phyloP scores from a whole-genome alignment of 1,140 invertebrate genomes.

The Zaprionus africanus region DNA sequence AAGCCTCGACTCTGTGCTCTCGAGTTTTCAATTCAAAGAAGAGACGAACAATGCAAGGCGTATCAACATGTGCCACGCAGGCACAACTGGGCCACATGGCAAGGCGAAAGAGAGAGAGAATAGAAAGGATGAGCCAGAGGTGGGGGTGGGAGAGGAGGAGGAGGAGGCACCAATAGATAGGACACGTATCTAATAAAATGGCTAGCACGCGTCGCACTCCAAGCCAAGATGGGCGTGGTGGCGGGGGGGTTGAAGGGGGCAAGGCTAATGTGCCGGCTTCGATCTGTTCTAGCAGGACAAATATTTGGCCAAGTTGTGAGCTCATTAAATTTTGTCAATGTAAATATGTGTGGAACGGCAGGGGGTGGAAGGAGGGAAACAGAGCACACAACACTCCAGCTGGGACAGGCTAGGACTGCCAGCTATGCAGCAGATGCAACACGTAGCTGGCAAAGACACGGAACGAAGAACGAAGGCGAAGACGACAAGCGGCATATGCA shows the following conservation, averaged over 20 bases:
- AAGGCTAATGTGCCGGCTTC: constrained; percentile 45
- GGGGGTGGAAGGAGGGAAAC: not conserved
- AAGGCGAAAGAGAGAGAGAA: not conserved
- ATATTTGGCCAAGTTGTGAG: constrained; percentile 72
- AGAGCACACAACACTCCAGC: not conserved
- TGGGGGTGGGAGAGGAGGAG: constrained; percentile 12
- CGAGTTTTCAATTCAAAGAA: too few relatives aligned
- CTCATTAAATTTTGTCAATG: constrained; percentile 79
- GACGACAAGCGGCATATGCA: constrained; percentile 67
- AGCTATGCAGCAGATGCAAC: constrained; percentile 57
- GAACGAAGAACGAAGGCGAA: not conserved
- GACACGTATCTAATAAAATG: constrained; percentile 79
- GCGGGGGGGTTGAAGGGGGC: not conserved
- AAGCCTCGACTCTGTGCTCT: not conserved
- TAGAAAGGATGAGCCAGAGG: not conserved
- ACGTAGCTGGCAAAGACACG: constrained; percentile 49
- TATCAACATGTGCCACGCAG: constrained; percentile 2
- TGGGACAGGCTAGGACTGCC: not conserved
- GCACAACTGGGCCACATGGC: not conserved
- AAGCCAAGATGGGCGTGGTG: not conserved
- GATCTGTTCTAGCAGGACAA: constrained; percentile 52
- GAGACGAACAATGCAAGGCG: not conserved
- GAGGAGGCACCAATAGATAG: constrained; percentile 59
- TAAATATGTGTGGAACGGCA: constrained; percentile 59
- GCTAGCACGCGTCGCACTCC: constrained; percentile 54